These are phyloP conservation scores for Drosophila kokeensis DNA, from an alignment of 2,888 invertebrate genomes.

Conservation along the genomic window DNA sequence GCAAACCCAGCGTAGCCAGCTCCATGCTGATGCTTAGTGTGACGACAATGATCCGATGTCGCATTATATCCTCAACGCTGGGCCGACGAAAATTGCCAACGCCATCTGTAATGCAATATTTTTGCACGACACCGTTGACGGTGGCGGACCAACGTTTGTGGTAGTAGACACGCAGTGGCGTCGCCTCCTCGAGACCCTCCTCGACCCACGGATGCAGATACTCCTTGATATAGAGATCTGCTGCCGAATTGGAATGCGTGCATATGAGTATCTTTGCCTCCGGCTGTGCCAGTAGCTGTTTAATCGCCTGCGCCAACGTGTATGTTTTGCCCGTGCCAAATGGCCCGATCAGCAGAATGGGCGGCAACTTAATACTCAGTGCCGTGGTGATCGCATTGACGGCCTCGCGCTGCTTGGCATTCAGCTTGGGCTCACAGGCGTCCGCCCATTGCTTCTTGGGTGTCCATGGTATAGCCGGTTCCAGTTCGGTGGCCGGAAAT, in stretches of 20 bases:
- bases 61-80: constrained; percentile 89
- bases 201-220: constrained; percentile 92
- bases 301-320: constrained; percentile 91
- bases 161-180: constrained; percentile 92
- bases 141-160: constrained; percentile 92
- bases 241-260: constrained; percentile 94
- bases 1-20: constrained; percentile 89
- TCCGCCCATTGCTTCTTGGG: constrained; percentile 89
- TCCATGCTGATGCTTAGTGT: constrained; percentile 92
- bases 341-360: constrained; percentile 91
- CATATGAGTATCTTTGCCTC: constrained; percentile 91
- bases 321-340: constrained; percentile 96
- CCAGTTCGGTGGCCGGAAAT: constrained; percentile 89
- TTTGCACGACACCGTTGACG: constrained; percentile 89
- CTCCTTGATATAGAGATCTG: constrained; percentile 93
- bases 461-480: constrained; percentile 89
- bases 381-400: constrained; percentile 91
- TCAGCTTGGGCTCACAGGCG: constrained; percentile 88
- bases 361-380: constrained; percentile 87
- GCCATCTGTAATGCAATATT: constrained; percentile 90
- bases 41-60: constrained; percentile 90
- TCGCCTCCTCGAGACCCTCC: constrained; percentile 88
- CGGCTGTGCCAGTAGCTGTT: constrained; percentile 88
- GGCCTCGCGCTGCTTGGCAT: constrained; percentile 92
- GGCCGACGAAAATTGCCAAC: constrained; percentile 89